These are phyloP conservation scores for Strigamia transsilvanica DNA, from an alignment of 2,888 invertebrate species.

Conservation along the genomic window DNA sequence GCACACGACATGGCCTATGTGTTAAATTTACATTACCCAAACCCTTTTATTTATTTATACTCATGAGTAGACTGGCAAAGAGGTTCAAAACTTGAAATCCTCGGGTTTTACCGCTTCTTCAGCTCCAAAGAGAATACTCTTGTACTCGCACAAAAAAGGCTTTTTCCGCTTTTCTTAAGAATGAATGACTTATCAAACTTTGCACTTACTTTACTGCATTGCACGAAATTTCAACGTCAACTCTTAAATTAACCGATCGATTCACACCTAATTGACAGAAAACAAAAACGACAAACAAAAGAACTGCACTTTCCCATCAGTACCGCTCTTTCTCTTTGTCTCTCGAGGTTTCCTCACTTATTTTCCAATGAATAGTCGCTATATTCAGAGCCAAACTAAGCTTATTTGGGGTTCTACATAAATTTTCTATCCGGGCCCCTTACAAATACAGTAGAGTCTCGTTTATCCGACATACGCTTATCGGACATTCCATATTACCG, in stretches of 20 bases:
- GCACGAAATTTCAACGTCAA: not conserved
- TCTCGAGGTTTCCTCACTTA: constrained; percentile 2
- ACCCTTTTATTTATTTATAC: constrained; percentile 32
- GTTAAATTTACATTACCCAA: constrained; percentile 20
- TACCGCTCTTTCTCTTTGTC: constrained; percentile 1
- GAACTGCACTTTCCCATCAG: not conserved
- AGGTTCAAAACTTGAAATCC: constrained; percentile 15
- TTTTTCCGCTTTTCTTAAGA: not conserved
- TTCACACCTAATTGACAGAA: constrained; percentile 4
- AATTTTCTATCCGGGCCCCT: too few relatives aligned
- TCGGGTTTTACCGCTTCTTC: not conserved
- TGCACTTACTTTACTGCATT: not conserved
- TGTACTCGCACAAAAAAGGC: not conserved
- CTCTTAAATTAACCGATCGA: not conserved
- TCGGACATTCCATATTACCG: too few relatives aligned
- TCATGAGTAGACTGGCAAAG: not conserved
- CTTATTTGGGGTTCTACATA: too few relatives aligned
- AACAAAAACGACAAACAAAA: constrained; percentile 14
- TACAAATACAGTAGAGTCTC: too few relatives aligned
- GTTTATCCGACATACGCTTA: too few relatives aligned
- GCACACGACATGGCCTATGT: not conserved
- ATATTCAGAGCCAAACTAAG: too few relatives aligned
- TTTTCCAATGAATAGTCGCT: not conserved
- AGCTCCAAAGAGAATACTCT: not conserved
- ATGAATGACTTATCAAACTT: not conserved